phyloP scores from a whole-genome alignment of 2,797 vertebrate genomes.

The Calcarius lapponicus region DNA sequence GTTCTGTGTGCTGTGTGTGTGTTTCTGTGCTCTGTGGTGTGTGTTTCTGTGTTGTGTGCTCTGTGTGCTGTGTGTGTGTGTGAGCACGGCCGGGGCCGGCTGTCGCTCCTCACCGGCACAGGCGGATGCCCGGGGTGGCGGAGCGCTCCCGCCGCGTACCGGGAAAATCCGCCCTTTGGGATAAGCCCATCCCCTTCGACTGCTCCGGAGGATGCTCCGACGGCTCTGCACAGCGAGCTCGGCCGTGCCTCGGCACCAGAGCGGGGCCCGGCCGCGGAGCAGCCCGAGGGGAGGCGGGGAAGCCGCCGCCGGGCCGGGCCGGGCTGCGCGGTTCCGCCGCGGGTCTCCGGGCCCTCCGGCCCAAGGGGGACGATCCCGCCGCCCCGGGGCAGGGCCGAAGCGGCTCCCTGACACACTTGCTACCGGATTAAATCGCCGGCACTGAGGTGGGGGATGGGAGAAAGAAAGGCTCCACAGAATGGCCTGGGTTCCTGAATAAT shows the following conservation, averaged over 20 bases:
- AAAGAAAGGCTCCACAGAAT: not conserved
- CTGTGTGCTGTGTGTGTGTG: not conserved
- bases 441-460: not conserved
- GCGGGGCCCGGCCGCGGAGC: not conserved
- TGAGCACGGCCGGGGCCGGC: not conserved
- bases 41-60: not conserved
- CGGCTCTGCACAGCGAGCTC: not conserved
- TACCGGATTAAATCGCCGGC: not conserved
- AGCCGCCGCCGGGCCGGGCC: not conserved
- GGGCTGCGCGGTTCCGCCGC: not conserved
- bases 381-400: not conserved
- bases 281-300: not conserved
- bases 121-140: not conserved
- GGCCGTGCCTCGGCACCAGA: not conserved
- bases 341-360: not conserved
- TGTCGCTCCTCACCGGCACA: not conserved
- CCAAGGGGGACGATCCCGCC: not conserved
- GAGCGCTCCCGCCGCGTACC: not conserved
- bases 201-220: not conserved
- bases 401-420: not conserved
- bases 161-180: not conserved
- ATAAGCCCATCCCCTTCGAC: not conserved
- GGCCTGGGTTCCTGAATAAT: constrained; percentile 17
- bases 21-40: not conserved
- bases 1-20: not conserved